Conservation (phyloP, 1,140 invertebrate species). For the Caenorhabditis inopinata region DNA sequence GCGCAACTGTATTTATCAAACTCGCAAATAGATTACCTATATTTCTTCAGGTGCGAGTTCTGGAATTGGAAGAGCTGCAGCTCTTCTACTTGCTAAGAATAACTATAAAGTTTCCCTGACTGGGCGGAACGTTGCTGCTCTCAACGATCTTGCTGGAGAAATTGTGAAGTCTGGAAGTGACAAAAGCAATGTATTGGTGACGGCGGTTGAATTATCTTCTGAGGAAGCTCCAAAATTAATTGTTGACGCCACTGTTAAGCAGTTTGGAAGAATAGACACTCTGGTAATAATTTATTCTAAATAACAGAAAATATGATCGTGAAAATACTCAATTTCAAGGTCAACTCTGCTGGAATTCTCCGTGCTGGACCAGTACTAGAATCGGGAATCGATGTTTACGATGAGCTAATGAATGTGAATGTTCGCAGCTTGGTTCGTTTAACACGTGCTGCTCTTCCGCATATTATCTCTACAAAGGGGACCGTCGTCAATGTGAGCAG, state of each 20-base stretch:
- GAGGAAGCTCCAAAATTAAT: constrained; percentile 15
- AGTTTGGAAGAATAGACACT: constrained; percentile 45
- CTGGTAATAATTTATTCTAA: constrained; percentile 30
- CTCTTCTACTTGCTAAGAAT: constrained; percentile 75
- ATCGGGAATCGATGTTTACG: constrained; percentile 79
- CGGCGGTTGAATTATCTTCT: constrained; percentile 54
- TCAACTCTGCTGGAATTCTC: constrained; percentile 85
- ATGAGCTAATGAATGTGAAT: constrained; percentile 81
- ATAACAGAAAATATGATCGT: not conserved
- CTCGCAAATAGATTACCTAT: no score
- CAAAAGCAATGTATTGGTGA: constrained; percentile 51
- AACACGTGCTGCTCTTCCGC: constrained; percentile 80
- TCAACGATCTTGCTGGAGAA: constrained; percentile 73
- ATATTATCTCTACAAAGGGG: constrained; percentile 80
- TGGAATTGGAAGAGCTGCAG: constrained; percentile 80
- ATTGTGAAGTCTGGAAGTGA: constrained; percentile 69
- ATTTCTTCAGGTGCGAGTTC: constrained; percentile 76
- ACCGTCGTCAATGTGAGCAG: constrained; percentile 89
- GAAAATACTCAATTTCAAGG: constrained; percentile 51
- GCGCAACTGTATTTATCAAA: no score
- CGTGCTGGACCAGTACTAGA: constrained; percentile 80
- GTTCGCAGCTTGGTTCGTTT: constrained; percentile 76
- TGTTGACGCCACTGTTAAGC: constrained; percentile 36
- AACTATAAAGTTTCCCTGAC: constrained; percentile 76
- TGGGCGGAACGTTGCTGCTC: constrained; percentile 76